Evolutionary conservation across 2,113 vertebrate genomes (phyloP).

Genomic region (Chauna torquata): DNA sequence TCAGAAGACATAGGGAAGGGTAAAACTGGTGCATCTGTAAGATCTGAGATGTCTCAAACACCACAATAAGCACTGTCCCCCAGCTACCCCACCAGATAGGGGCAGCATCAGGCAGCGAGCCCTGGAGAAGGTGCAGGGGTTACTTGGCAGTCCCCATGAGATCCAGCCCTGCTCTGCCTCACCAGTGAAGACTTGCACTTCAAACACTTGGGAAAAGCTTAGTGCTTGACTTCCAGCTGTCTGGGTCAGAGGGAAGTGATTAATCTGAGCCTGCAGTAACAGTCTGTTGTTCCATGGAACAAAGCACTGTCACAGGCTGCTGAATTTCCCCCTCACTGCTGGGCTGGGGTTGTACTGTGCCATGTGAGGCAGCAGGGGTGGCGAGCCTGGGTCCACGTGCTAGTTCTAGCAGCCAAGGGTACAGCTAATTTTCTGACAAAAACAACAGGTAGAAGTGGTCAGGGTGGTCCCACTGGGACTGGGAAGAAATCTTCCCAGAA

Average conservation of each 20-base stretch:
- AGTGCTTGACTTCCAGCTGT: constrained; percentile 25
- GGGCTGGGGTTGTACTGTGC: neutral
- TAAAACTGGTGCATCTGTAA: neutral
- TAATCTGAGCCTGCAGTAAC: constrained; percentile 36
- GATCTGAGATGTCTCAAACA: neutral
- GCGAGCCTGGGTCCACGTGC: neutral
- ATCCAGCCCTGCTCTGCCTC: neutral
- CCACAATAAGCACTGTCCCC: neutral
- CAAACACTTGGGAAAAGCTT: neutral
- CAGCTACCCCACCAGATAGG: fast-evolving
- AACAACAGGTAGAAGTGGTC: neutral
- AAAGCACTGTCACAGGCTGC: neutral
- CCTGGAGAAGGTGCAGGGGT: neutral
- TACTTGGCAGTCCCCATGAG: neutral
- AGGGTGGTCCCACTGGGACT: neutral
- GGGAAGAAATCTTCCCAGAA: neutral
- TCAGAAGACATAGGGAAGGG: neutral
- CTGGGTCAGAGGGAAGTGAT: constrained; percentile 49
- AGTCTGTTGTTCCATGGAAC: constrained; percentile 61
- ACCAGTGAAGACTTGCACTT: neutral
- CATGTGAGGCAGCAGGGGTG: neutral
- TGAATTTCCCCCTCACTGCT: neutral
- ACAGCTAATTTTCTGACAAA: neutral
- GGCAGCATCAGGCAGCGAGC: neutral
- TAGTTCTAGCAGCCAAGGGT: neutral